Base-by-base conservation (phyloP, 2,888 invertebrate genomes). In the Limnephilus auricula region DNA sequence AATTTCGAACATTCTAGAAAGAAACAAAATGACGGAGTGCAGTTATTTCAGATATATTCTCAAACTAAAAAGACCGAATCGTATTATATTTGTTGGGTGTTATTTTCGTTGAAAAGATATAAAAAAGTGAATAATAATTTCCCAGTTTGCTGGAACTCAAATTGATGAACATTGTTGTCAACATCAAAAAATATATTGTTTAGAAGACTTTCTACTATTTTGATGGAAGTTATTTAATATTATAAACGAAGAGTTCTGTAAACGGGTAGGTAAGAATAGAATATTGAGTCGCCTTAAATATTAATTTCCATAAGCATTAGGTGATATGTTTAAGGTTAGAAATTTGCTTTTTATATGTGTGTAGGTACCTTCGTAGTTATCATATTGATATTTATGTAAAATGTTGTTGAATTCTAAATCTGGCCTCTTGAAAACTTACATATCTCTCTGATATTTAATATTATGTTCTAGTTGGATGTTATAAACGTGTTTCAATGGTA, bases 321-420 rank as follows among this genome's bases (percentile, higher is more conserved):
- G 18, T 82, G 32, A 34, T 31, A 65, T 82, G 13, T 34, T 34
- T 34, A 82, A 82, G 82, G 82, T 30, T 82, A 45, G 45, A 12
- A 79, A 40, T 79, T 80, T 89, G 15, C 34, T 80, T 89, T 80
- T 89, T 79, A 79, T 89, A 89, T 80, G 79, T 79, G 89, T 89
- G 79, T 45, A 45, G 45, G 13, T 89, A 89, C 80, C 45, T 89
- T 80, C 37, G 79, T 79, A 89, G 30, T 85, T 90, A 90, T 37
- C 40, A 78, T 83, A 90, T 34, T 30, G 32, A 79, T 82, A 40
- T 40, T 40, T 40, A 82, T 50, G 50, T 18, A 31, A 31, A 89
- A 84, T 89, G 37, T 79, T 90, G 89, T 91, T 85, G 86, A 91
- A 92, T 92, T 92, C 92, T 91, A 92, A 92, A 92, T 91, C 90